Evolutionary conservation across 2,113 vertebrate species (phyloP), one percentile per base, ranked within the genome.

Genomic region (Anolis sagrei): DNA sequence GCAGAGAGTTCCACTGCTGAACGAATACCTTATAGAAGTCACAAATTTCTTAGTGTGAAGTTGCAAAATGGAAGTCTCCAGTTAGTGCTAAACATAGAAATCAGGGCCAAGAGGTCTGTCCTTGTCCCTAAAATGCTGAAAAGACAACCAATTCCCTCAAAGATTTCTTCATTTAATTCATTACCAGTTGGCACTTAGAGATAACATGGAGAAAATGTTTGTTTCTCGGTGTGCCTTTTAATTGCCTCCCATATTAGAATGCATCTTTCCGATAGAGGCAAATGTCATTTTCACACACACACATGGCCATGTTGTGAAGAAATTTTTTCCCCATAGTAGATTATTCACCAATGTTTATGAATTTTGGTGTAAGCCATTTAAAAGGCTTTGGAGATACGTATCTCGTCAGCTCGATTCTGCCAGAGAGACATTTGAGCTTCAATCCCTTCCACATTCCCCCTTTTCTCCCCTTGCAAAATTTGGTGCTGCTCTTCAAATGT

Each of bases 291-390:
- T 90, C 94, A 92, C 82, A 94, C 86, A 92, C 91, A 85, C 61
- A 54, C 64, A n/a, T n/a, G 89, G 19, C 49, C 92, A 82, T 5
- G 0, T 91, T 95, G 92, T 80, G 76, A 64, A 90, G 94, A 91
- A 94, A 92, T 87, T 89, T 92, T 91, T 95, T 96, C 96, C 76
- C 90, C 88, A 89, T 36, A 92, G 88, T 92, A 90, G 81, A 85
- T 84, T 91, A 93, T 95, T 95, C 95, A 95, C 92, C 91, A 91
- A 90, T 95, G 94, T 95, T 95, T 95, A 94, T 86, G 32, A 82
- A 54, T 92, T 96, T 95, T 79, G 87, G 82, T 93, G 83, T 76
- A 87, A 75, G 83, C 54, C 95, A 91, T 92, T 93, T 91, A 94
- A 94, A 94, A n/a, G 25, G 5, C 88, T 94, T 4, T 0, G 81